A percentile compares a stretch with the other conserved stretches of the same genome.
These are phyloP conservation scores for Trachops cirrhosus DNA, from an alignment of 2,797 vertebrate genomes.

Conservation along the genomic window DNA sequence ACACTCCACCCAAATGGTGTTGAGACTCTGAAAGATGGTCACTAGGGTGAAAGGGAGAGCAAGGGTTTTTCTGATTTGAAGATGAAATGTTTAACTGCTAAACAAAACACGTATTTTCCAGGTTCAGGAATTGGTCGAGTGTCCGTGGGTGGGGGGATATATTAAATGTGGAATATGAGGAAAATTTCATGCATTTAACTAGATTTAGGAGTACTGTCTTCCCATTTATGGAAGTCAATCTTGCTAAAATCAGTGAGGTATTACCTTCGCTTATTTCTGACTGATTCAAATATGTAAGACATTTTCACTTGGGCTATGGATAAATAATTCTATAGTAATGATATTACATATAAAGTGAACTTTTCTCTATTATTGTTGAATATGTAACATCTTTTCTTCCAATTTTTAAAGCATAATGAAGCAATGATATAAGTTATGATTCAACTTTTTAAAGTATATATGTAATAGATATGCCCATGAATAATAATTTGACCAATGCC, in stretches of 20 bases:
- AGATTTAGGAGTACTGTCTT: not conserved
- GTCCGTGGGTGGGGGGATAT: not conserved
- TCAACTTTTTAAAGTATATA: not conserved
- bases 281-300: not conserved
- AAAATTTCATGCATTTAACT: not conserved
- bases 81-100: not conserved
- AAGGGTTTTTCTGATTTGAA: not conserved
- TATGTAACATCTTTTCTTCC: not conserved
- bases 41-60: not conserved
- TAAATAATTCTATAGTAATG: not conserved
- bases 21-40: not conserved
- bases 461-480: not conserved
- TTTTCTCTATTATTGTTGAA: not conserved
- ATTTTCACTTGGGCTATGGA: not conserved
- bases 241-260: not conserved
- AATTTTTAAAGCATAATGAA: not conserved
- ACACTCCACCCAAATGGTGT: not conserved
- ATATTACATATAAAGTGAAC: not conserved
- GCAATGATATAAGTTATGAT: not conserved
- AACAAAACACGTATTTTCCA: not conserved
- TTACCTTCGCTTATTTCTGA: not conserved
- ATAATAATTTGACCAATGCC: not conserved
- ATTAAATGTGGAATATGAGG: not conserved
- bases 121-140: not conserved
- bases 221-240: not conserved